These are phyloP conservation scores for Carcharodon carcharias DNA, from an alignment of 2,797 vertebrate genomes.

Conservation along the genomic window DNA sequence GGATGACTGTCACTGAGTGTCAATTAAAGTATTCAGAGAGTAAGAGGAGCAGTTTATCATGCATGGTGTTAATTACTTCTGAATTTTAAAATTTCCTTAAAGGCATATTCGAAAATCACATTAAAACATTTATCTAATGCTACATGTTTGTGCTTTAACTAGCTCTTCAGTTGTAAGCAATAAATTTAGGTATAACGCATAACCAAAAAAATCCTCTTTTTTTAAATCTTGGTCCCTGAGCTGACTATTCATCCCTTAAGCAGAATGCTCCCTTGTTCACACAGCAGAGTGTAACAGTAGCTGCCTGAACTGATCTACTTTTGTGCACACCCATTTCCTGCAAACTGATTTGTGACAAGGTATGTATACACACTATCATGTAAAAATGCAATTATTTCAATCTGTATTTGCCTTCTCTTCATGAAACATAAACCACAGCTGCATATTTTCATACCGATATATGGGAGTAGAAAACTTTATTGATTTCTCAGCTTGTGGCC, in stretches of 20 bases:
- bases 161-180: not conserved
- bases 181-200: not conserved
- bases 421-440: not conserved
- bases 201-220: not conserved
- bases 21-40: not conserved
- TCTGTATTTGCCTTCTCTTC: not conserved
- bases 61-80: not conserved
- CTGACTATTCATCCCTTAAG: not conserved
- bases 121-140: not conserved
- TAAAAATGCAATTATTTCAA: not conserved
- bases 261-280: not conserved
- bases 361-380: not conserved
- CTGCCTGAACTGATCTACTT: constrained; percentile 13
- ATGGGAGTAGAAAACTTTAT: not conserved
- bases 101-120: not conserved
- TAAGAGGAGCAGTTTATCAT: not conserved
- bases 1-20: not conserved
- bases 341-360: not conserved
- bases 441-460: not conserved
- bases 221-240: not conserved
- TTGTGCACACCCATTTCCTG: not conserved
- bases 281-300: not conserved
- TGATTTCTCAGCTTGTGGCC: too few relatives aligned
- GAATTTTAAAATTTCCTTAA: not conserved
- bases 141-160: not conserved